Conservation (phyloP, 2,113 vertebrate species). For the Laticauda laticaudata region DNA sequence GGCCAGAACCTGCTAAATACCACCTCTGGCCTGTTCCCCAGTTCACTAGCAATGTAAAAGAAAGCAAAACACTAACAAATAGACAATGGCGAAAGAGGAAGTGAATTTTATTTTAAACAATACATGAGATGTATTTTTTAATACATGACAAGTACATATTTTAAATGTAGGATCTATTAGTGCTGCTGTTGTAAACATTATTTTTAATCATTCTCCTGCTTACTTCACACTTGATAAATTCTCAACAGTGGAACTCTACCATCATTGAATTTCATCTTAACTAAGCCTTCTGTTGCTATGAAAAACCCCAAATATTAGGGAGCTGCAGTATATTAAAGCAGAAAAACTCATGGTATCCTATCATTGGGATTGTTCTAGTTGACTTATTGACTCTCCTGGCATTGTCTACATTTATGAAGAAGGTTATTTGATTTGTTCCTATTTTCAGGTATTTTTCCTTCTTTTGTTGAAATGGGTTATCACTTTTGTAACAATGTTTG, state of each 20-base stretch:
- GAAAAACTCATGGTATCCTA: slow-evolving; percentile 27
- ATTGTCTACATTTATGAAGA: not conserved
- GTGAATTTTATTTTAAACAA: slow-evolving; percentile 6
- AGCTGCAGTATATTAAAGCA: slow-evolving; percentile 26
- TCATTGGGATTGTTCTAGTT: slow-evolving; percentile 1
- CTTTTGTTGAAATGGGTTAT: not conserved
- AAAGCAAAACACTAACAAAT: not conserved
- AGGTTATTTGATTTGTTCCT: too few relatives aligned
- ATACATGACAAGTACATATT: not conserved
- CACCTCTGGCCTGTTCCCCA: not conserved
- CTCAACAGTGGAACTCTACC: slow-evolving; percentile 36
- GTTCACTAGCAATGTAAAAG: not conserved
- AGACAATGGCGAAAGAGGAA: not conserved
- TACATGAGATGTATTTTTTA: not conserved
- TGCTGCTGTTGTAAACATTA: slow-evolving; percentile 18
- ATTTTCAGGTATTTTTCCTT: not conserved
- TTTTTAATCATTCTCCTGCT: slow-evolving; percentile 21
- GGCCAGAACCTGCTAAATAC: too few relatives aligned
- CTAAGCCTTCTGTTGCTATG: slow-evolving; percentile 64
- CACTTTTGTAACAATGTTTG: too few relatives aligned
- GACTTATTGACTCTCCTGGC: not conserved
- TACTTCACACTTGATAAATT: slow-evolving; percentile 20
- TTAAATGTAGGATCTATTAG: not conserved
- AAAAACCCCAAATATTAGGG: slow-evolving; percentile 68
- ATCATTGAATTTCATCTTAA: slow-evolving; percentile 43